A percentile compares a stretch with the other conserved stretches of the same genome.
These are phyloP conservation scores for Oxygymnocypris stewartii DNA, from an alignment of 2,113 vertebrate genomes.

Conservation along the genomic window DNA sequence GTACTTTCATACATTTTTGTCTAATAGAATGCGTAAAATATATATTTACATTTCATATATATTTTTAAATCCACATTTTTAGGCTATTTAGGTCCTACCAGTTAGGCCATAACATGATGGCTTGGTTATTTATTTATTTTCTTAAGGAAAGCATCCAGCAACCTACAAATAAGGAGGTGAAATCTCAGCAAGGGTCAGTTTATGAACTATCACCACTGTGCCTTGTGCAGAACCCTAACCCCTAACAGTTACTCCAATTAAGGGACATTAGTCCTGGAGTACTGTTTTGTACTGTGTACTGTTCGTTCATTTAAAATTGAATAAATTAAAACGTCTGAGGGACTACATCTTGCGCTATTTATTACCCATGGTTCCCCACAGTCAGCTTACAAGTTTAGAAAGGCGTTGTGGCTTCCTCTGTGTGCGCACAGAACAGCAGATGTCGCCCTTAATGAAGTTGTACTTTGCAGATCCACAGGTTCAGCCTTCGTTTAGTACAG, in stretches of 20 bases:
- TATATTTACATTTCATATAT: background rate
- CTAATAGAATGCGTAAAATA: background rate
- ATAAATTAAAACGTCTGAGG: background rate
- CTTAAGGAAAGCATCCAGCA: background rate
- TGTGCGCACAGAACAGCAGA: slow-evolving; percentile 65
- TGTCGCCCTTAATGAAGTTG: slow-evolving; percentile 72
- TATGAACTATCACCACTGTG: background rate
- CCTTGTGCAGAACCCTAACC: background rate
- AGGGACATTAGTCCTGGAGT: background rate
- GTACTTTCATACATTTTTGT: background rate
- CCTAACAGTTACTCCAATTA: background rate
- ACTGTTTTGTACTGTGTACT: background rate
- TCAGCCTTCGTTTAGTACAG: slow-evolving; percentile 27
- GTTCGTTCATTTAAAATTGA: background rate
- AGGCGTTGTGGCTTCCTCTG: background rate
- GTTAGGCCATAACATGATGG: background rate
- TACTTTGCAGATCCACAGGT: slow-evolving; percentile 51
- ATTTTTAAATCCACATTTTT: background rate
- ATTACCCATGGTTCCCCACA: background rate
- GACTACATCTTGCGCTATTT: background rate
- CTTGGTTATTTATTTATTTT: background rate
- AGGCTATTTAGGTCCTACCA: background rate
- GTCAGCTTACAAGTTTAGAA: background rate
- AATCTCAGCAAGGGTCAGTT: background rate
- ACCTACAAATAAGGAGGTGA: background rate